Percentiles rank a stretch among this genome's conserved stretches.
These are phyloP conservation scores for Orcinus orca DNA, from an alignment of 2,113 vertebrate genomes.

Conservation along the genomic window DNA sequence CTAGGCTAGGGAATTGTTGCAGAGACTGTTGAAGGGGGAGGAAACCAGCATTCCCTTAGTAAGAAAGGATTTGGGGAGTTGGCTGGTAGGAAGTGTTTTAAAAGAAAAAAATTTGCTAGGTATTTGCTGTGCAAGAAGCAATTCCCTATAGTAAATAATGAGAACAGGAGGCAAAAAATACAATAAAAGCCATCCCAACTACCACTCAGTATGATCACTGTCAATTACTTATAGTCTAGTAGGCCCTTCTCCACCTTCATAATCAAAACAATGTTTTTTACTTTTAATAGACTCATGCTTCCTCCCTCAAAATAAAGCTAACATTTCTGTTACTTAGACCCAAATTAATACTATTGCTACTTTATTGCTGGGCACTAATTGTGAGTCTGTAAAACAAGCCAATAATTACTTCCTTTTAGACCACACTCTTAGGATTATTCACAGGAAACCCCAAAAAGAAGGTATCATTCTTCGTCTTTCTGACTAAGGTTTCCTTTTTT, in stretches of 20 bases:
- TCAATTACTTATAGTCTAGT: not conserved
- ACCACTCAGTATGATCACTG: not conserved
- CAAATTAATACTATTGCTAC: not conserved
- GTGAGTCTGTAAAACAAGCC: not conserved
- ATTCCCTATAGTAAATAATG: not conserved
- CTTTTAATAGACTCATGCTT: not conserved
- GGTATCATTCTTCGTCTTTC: not conserved
- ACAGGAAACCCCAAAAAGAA: not conserved
- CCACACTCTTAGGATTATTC: not conserved
- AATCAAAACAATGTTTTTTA: not conserved
- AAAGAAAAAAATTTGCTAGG: not conserved
- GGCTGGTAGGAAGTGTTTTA: not conserved
- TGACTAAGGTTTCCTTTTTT: not conserved
- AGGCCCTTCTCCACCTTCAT: not conserved
- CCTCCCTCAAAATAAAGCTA: not conserved
- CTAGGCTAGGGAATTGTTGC: not conserved
- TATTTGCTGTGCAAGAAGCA: not conserved
- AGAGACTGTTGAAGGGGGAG: not conserved
- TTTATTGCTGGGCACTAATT: not conserved
- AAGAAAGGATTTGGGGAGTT: not conserved
- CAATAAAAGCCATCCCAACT: not conserved
- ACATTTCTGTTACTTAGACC: not conserved
- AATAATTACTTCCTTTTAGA: not conserved
- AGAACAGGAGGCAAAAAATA: not conserved
- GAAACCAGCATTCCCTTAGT: not conserved